Evolutionary conservation across 1,140 invertebrate genomes (phyloP).

Genomic region (Doryteuthis pealeii): DNA sequence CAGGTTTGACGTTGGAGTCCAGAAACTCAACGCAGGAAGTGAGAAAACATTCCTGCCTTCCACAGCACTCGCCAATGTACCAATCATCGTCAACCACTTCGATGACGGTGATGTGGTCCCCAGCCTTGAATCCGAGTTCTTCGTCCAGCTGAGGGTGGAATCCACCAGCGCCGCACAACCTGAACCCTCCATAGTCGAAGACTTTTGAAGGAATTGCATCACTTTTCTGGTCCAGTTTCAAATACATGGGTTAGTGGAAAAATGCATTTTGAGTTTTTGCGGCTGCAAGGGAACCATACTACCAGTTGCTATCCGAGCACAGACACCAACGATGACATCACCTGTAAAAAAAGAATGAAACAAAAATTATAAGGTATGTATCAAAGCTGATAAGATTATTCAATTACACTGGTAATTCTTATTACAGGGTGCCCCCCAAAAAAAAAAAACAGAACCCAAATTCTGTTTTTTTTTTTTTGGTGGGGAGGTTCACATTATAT

Average conservation of each 20-base stretch:
- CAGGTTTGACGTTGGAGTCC: conserved; percentile 10
- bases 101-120: conserved; percentile 67
- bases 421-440: too few species aligned
- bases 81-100: conserved; percentile 53
- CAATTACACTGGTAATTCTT: too few species aligned
- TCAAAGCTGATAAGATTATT: neutral
- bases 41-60: conserved; percentile 51
- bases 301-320: conserved; percentile 66
- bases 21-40: conserved; percentile 52
- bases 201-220: conserved; percentile 35
- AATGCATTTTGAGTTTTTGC: conserved; percentile 60
- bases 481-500: too few species aligned
- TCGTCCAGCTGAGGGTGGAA: conserved; percentile 67
- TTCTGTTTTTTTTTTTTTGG: too few species aligned
- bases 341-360: conserved; percentile 59
- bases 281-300: conserved; percentile 61
- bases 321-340: conserved; percentile 64
- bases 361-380: neutral
- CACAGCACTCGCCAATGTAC: conserved; percentile 47
- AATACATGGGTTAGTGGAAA: conserved; percentile 68
- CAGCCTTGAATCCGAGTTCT: conserved; percentile 68
- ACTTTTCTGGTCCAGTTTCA: conserved; percentile 52
- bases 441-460: too few species aligned
- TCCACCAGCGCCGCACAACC: conserved; percentile 49
- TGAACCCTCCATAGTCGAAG: conserved; percentile 26